Evolutionary conservation across 2,113 vertebrate species (phyloP).

Genomic region (western clawed frog (Xenopus tropicalis)): DNA sequence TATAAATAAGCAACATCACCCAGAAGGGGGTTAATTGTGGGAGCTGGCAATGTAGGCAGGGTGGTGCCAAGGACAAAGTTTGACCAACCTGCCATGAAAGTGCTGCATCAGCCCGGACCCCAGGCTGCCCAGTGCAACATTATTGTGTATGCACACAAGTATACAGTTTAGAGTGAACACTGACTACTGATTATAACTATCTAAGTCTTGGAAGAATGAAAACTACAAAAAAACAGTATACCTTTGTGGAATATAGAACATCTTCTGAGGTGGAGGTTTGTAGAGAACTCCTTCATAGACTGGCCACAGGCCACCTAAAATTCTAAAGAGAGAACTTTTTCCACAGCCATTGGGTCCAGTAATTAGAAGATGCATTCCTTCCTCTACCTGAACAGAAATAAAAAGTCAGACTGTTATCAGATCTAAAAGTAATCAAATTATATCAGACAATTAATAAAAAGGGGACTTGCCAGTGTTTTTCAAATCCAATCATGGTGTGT

Average conservation of each 20-base stretch:
- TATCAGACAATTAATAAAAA: neutral
- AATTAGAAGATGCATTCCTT: slow-evolving; percentile 95
- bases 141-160: no score
- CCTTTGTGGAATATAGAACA: slow-evolving; percentile 99
- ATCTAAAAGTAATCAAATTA: slow-evolving; percentile 3
- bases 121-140: no score
- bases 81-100: no score
- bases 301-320: slow-evolving; percentile 94
- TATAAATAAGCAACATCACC: no score
- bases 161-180: no score
- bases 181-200: no score
- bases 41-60: no score
- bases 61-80: no score
- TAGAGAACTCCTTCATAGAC: slow-evolving; percentile 88
- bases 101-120: no score
- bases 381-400: slow-evolving; percentile 76
- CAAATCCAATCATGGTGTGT: neutral
- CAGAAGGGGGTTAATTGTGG: no score
- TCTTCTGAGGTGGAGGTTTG: slow-evolving; percentile 89
- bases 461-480: neutral
- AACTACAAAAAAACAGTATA: slow-evolving; percentile 51
- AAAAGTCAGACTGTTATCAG: slow-evolving; percentile 32
- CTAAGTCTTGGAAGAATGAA: no score
- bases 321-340: slow-evolving; percentile 96
- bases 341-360: slow-evolving; percentile 97